Base-by-base conservation (phyloP, 2,888 invertebrate species). In the Athetis lepigone region DNA sequence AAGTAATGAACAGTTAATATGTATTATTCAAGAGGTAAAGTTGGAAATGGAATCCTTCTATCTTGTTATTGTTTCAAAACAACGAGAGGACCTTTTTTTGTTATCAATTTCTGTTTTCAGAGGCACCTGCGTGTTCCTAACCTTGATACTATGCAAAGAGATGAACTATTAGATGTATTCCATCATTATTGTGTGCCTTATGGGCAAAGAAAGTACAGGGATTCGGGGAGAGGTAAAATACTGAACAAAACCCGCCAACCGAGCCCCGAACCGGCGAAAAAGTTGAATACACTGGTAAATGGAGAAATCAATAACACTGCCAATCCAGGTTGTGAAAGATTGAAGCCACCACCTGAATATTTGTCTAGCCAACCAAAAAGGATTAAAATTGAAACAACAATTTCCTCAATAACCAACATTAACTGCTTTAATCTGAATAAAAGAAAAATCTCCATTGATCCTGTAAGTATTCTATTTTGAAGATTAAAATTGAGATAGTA, bases 171-270 rank as follows among this genome's bases (percentile, higher is more conserved):
- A 64, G 88, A 92, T 11, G 42, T 95, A 65, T 95, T 94, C 72
- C 93, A 93, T 61, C 85, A 92, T 52, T 95, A 84, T 78, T 95
- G 95, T 77, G 88, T 95, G 2, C 95, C 95, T 2, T 91, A 90
- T 46, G 92, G 94, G 0, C 95, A 95, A 79, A 88, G 95, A 62
- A 93, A 88, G 67, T 91, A 91, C 52, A 87, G 91, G 66, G 94
- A 95, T 68, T 85, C 92, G 0, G 93, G 93, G 0, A 82, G 94
- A 77, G 93, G 93, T 1, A 93, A 88, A 82, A 62, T 92, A 4
- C 74, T 92, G 7, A 94, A 93, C 59, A 93, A 85, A 81, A 75
- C 83, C n/a, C 85, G 93, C 25, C 87, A 88, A 29, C 55, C 68
- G 4, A 90, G 88, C 45, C 90, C 90, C 0, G 91, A 91, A 29